These are phyloP conservation scores for Acyrthosiphon pisum DNA, from an alignment of 1,140 invertebrate species.

Conservation along the genomic window DNA sequence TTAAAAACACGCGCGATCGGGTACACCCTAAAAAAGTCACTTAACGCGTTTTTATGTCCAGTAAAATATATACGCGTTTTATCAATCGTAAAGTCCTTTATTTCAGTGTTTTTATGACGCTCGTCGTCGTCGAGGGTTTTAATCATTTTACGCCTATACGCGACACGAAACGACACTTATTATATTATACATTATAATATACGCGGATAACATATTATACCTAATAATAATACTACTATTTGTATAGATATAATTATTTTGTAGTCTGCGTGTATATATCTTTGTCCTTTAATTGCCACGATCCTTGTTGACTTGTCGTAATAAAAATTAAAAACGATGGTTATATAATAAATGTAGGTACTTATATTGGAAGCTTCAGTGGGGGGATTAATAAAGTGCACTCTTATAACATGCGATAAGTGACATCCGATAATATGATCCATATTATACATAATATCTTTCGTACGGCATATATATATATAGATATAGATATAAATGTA, in stretches of 20 bases:
- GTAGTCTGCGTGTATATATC: background rate
- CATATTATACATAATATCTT: no score
- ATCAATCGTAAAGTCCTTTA: constrained; percentile 35
- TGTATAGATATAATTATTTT: background rate
- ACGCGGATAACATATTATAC: background rate
- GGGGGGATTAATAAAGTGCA: background rate
- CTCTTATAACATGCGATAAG: background rate
- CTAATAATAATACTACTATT: background rate
- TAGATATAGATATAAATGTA: no score
- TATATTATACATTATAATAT: background rate
- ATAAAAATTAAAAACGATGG: constrained; percentile 1
- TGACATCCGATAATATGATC: background rate
- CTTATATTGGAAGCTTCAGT: background rate
- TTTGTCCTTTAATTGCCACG: background rate
- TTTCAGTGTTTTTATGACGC: background rate
- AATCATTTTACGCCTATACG: constrained; percentile 10
- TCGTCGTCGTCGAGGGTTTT: background rate
- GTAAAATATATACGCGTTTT: background rate
- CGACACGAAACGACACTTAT: background rate
- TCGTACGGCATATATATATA: no score
- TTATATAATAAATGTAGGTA: background rate
- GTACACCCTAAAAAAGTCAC: constrained; percentile 24
- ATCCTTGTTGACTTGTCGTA: background rate
- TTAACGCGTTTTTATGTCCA: constrained; percentile 32
- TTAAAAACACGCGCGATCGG: constrained; percentile 2